Percentiles rank a stretch among this genome's conserved stretches.
Evolutionary conservation across 2,113 vertebrate species (phyloP).

Genomic region (Phylloscopus whistleri): DNA sequence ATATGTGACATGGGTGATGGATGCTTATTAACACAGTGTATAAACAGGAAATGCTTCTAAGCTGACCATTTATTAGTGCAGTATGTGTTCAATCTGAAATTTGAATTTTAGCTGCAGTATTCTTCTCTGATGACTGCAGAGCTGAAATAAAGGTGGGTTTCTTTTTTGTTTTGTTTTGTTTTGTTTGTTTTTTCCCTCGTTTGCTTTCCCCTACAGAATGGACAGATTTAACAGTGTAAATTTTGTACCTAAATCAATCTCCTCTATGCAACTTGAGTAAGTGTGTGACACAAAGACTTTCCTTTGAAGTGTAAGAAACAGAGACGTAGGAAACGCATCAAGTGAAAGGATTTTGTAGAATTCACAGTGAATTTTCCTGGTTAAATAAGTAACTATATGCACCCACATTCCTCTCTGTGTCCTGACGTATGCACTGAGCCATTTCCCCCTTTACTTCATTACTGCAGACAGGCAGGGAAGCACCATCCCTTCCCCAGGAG

Average conservation of each 20-base stretch:
- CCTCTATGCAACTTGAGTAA: background rate
- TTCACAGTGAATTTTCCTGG: background rate
- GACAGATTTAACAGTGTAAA: background rate
- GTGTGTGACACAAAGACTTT: background rate
- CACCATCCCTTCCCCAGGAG: background rate
- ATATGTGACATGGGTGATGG: conserved; percentile 79
- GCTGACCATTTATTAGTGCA: conserved; percentile 78
- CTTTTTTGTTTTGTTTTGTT: background rate
- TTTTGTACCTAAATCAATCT: background rate
- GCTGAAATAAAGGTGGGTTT: background rate
- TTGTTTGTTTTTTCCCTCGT: background rate
- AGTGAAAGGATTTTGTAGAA: background rate
- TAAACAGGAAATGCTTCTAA: conserved; percentile 87
- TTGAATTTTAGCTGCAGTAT: conserved; percentile 64
- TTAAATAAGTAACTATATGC: background rate
- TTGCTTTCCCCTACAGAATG: background rate
- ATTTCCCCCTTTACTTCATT: background rate
- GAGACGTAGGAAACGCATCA: background rate
- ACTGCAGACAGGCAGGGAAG: background rate
- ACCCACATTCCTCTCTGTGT: fast-evolving
- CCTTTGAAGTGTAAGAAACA: background rate
- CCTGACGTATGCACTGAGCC: background rate
- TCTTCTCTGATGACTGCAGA: background rate
- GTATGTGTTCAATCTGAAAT: conserved; percentile 64
- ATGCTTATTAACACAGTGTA: conserved; percentile 81